These are phyloP conservation scores for Zeuzera pyrina DNA, from an alignment of 2,888 invertebrate genomes.

Conservation along the genomic window DNA sequence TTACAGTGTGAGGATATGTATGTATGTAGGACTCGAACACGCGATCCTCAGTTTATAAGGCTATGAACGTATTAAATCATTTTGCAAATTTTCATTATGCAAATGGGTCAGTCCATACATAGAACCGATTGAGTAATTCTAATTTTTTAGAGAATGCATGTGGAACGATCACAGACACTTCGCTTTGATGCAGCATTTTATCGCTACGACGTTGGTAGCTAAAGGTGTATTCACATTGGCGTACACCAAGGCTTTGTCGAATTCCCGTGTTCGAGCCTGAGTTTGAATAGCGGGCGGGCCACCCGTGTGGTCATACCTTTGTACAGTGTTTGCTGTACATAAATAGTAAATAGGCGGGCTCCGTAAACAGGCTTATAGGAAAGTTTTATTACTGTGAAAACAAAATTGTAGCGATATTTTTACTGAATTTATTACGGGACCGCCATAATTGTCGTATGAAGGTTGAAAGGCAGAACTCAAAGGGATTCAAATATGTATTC, in stretches of 20 bases:
- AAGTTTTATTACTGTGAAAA: conserved; percentile 46
- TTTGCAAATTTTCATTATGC: neutral
- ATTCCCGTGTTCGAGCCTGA: conserved; percentile 41
- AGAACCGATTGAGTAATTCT: too few species aligned
- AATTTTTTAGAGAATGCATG: too few species aligned
- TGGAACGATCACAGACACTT: neutral
- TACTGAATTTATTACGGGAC: too few species aligned
- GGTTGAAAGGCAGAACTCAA: too few species aligned
- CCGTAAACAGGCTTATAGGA: conserved; percentile 48
- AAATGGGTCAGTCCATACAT: too few species aligned
- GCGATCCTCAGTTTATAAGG: too few species aligned
- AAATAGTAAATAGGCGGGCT: conserved; percentile 49
- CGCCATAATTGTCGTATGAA: too few species aligned
- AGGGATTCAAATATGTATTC: too few species aligned
- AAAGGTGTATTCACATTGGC: conserved; percentile 56
- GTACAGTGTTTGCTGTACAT: conserved; percentile 48
- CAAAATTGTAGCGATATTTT: too few species aligned
- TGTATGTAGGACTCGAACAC: too few species aligned
- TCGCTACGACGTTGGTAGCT: conserved; percentile 27
- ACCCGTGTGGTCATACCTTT: conserved; percentile 48
- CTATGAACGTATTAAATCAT: too few species aligned
- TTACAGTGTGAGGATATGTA: too few species aligned
- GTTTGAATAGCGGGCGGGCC: conserved; percentile 40
- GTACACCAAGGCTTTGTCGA: conserved; percentile 59
- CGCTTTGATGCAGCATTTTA: conserved; percentile 37